These are phyloP conservation scores for Luperina testacea DNA, from an alignment of 2,888 invertebrate genomes.

Conservation along the genomic window DNA sequence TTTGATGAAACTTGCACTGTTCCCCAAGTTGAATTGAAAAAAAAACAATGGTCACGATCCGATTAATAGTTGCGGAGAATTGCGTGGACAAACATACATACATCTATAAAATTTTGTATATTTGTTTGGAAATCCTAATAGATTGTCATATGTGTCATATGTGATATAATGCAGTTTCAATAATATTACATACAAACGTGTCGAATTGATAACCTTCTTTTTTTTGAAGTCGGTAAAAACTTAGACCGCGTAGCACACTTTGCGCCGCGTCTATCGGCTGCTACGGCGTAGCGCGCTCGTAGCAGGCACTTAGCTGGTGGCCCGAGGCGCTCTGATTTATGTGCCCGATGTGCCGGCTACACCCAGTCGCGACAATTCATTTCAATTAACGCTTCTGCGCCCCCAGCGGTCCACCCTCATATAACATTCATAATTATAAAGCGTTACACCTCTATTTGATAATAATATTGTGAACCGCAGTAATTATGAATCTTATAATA, in stretches of 20 bases:
- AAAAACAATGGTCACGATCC: too few relatives aligned
- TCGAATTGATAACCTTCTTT: too few relatives aligned
- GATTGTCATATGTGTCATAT: too few relatives aligned
- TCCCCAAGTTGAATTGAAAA: too few relatives aligned
- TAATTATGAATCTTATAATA: conserved; percentile 20
- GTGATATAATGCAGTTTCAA: too few relatives aligned
- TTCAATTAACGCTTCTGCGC: conserved; percentile 87
- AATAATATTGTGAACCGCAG: conserved; percentile 29
- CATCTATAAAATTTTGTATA: too few relatives aligned
- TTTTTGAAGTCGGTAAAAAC: conserved; percentile 2
- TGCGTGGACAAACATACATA: too few relatives aligned
- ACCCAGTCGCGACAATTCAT: conserved; percentile 88
- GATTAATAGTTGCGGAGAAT: too few relatives aligned
- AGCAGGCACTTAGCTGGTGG: conserved; percentile 89
- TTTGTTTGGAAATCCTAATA: too few relatives aligned
- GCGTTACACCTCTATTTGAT: conserved; percentile 61
- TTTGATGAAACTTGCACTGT: too few relatives aligned
- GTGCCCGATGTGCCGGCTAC: conserved; percentile 86
- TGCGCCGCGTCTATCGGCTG: conserved; percentile 70
- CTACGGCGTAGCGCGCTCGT: conserved; percentile 72
- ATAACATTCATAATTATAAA: conserved; percentile 70
- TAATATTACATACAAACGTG: too few relatives aligned
- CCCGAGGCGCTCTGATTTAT: conserved; percentile 89
- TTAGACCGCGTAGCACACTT: not conserved
- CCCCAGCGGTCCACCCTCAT: conserved; percentile 74